These are phyloP conservation scores for Trochalopteron elliotii DNA, from an alignment of 2,113 vertebrate genomes.

Conservation along the genomic window DNA sequence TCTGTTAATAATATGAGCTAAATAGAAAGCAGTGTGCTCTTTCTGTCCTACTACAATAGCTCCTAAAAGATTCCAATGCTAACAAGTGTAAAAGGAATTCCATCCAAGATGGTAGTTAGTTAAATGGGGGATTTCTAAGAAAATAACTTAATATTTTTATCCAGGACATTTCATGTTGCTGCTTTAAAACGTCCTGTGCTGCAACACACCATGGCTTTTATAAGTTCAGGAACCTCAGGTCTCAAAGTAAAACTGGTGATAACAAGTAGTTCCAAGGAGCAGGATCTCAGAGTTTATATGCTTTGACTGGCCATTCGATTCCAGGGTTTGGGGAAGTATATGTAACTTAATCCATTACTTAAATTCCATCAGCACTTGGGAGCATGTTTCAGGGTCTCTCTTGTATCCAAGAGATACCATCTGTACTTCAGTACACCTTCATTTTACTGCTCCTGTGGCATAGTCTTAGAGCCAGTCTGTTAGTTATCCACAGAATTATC, in stretches of 20 bases:
- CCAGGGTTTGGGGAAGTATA: neutral
- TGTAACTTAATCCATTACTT: neutral
- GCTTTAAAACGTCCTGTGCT: neutral
- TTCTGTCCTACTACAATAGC: neutral
- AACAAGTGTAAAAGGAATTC: neutral
- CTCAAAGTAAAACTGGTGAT: neutral
- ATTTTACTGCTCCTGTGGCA: neutral
- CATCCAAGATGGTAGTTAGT: neutral
- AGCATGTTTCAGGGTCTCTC: neutral
- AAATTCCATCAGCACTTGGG: neutral
- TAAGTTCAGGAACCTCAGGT: neutral
- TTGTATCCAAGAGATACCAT: neutral
- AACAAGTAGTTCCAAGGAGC: neutral
- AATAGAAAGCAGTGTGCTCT: neutral
- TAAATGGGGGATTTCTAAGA: neutral
- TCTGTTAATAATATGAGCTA: neutral
- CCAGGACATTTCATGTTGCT: neutral
- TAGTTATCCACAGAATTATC: neutral
- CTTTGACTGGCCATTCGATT: neutral
- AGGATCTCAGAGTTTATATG: neutral
- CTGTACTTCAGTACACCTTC: neutral
- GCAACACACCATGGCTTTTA: neutral
- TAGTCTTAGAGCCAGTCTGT: neutral
- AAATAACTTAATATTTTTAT: neutral
- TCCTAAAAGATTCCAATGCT: neutral